These are phyloP conservation scores for Eurystomus glaucurus DNA, from an alignment of 2,797 vertebrate species.

Conservation along the genomic window DNA sequence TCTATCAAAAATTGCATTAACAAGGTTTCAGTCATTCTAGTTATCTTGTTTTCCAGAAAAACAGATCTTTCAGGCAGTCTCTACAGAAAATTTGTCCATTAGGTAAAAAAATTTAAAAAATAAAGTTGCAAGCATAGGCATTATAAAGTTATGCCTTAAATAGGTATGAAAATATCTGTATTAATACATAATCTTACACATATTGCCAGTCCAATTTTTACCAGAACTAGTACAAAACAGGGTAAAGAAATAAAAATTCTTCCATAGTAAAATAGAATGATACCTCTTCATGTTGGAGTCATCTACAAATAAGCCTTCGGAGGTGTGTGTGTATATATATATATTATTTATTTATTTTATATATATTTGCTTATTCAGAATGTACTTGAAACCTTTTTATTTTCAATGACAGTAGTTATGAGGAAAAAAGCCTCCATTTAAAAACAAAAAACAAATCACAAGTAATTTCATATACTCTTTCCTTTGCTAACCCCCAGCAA, in stretches of 20 bases:
- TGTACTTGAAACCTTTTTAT: neutral
- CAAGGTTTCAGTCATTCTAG: neutral
- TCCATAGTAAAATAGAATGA: neutral
- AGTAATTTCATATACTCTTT: neutral
- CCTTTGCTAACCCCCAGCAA: neutral
- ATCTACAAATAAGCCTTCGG: neutral
- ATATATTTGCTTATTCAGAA: conserved; percentile 2
- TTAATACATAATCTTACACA: neutral
- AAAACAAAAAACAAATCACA: neutral
- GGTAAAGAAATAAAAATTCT: neutral
- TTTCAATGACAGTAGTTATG: neutral
- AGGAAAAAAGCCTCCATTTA: rapidly evolving
- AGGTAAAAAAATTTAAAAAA: neutral
- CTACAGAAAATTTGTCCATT: neutral
- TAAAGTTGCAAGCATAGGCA: neutral
- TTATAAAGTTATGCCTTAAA: neutral
- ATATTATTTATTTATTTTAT: too few species aligned
- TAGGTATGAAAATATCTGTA: neutral
- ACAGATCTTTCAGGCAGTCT: neutral
- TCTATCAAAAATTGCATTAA: neutral
- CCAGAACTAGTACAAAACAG: neutral
- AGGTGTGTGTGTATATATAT: too few species aligned
- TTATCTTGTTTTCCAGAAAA: neutral
- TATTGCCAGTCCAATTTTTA: neutral
- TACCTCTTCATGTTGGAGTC: neutral